Evolutionary conservation across 2,113 vertebrate genomes (phyloP), one percentile per base, ranked within the genome.

Genomic region (Hucho hucho): DNA sequence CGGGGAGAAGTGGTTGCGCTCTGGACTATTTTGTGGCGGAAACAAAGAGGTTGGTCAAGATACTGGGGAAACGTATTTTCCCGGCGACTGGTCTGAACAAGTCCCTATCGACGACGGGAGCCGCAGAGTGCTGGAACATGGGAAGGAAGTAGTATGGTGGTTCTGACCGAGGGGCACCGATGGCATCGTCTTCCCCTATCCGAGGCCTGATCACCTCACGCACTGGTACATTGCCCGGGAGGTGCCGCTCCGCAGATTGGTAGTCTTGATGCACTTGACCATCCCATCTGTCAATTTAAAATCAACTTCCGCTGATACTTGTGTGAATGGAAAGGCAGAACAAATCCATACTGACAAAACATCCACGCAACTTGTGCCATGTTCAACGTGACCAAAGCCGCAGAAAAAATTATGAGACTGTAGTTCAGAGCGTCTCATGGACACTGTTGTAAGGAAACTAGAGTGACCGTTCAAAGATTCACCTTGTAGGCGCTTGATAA

Each of bases 141-240:
- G 86, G 86, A 6, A 86, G 76, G n/a, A 61, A 28, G 14, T 70
- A 73, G 20, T 80, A 72, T 1, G 82, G 69, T 6, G 25, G 59
- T 58, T 29, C 1, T 49, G 58, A 66, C 14, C 61, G n/a, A 14
- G 43, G 22, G 49, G 16, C 4, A 12, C 43, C 14, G 61, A 1
- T 6, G 6, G 72, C 4, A 3, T 49, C 22, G 37, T 47, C 26
- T 46, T 28, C 16, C 32, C 22, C 49, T 53, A 18, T 66, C 43
- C 64, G 68, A 46, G 70, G 78, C 56, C 73, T 59, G 24, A 61
- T 24, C 74, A 56, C 64, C 25, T 53, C 73, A 24, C 25, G 43
- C 13, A 49, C 6, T 1, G 26, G 63, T 32, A 64, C 20, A n/a
- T 61, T n/a, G n/a, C 6, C 58, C n/a, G 6, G n/a, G 58, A 61